Conservation (phyloP, 2,113 vertebrate genomes). For the Microtus oregoni region DNA sequence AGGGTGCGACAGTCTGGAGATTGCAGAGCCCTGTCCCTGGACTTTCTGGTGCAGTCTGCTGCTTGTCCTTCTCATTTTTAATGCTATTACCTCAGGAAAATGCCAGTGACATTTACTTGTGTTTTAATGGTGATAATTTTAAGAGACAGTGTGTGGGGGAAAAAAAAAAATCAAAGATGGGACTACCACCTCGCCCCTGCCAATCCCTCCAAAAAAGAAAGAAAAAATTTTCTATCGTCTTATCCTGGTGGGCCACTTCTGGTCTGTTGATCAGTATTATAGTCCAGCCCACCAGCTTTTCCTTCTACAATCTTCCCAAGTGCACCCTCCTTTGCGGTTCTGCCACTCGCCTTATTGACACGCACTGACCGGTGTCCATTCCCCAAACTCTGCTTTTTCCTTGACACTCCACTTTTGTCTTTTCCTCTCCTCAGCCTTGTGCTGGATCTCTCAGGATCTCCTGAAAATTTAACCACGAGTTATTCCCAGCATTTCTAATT, state of each 20-base stretch:
- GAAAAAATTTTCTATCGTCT: neutral
- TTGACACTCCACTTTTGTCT: neutral
- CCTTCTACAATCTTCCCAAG: neutral
- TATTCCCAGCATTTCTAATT: neutral
- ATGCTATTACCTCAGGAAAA: neutral
- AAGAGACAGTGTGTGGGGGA: neutral
- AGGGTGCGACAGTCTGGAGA: neutral
- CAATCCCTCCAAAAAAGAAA: neutral
- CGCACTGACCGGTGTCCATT: neutral
- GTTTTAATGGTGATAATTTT: neutral
- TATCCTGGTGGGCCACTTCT: neutral
- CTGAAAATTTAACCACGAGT: neutral
- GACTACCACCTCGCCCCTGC: neutral
- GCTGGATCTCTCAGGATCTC: neutral
- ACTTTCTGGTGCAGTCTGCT: neutral
- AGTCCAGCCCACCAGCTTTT: neutral
- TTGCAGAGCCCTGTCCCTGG: no score
- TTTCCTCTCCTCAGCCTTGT: neutral
- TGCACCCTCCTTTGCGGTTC: neutral
- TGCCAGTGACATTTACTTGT: neutral
- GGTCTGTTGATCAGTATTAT: neutral
- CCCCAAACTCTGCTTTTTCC: neutral
- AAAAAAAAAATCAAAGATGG: neutral
- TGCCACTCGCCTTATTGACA: neutral
- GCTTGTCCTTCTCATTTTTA: no score